Percentiles rank a stretch among this genome's conserved stretches.
phyloP scores from a whole-genome alignment of 2,797 vertebrate species.

The Thripadectes ignobilis region DNA sequence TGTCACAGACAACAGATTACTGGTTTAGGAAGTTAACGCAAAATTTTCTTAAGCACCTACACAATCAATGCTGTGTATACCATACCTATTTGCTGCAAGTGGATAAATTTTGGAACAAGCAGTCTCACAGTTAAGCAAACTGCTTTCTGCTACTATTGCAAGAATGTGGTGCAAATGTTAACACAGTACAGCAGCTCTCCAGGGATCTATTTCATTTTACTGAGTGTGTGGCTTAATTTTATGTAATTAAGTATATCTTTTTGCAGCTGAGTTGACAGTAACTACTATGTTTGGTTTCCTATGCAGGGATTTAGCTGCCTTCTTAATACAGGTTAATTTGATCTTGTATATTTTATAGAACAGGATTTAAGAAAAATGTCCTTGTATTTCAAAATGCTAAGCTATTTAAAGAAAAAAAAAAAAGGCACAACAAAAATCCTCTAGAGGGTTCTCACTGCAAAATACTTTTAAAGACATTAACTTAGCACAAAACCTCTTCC shows the following conservation, averaged over 20 bases:
- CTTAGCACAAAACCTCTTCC: neutral
- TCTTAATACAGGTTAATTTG: neutral
- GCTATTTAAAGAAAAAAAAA: neutral
- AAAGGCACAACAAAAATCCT: neutral
- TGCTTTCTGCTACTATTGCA: neutral
- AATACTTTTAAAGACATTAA: neutral
- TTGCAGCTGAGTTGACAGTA: neutral
- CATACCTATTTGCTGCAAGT: neutral
- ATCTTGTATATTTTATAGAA: neutral
- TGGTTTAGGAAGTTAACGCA: neutral
- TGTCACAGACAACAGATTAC: neutral
- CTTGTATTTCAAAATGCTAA: neutral
- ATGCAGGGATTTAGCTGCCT: neutral
- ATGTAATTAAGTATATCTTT: neutral
- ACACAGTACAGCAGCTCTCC: neutral
- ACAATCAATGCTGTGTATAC: fast-evolving
- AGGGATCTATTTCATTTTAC: neutral
- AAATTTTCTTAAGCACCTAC: neutral
- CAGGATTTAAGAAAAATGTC: neutral
- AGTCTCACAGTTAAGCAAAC: neutral
- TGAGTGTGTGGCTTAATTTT: neutral
- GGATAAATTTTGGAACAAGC: neutral
- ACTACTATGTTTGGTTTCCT: neutral
- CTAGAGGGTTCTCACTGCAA: neutral
- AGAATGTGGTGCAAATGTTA: neutral